Evolutionary conservation across 2,797 vertebrate species (phyloP).

Genomic region (Ctenopoma multispine): DNA sequence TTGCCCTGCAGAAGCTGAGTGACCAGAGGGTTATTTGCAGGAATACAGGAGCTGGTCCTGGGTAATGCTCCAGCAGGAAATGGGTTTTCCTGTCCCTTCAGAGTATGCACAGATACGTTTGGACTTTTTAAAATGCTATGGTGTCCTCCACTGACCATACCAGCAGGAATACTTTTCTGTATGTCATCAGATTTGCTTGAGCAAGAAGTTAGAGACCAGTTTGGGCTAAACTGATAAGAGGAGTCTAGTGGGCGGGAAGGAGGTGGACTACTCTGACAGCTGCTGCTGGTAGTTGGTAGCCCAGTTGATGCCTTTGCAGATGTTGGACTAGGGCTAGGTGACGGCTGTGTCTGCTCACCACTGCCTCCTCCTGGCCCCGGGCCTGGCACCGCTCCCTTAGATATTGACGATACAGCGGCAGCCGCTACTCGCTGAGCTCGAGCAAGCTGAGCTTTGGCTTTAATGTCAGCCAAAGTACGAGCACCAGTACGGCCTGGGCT

Average conservation of each 20-base stretch:
- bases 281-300: constrained; percentile 64
- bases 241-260: constrained; percentile 49
- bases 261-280: constrained; percentile 55
- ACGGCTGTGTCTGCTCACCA: constrained; percentile 56
- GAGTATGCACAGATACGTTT: constrained; percentile 52
- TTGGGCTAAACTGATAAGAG: constrained; percentile 44
- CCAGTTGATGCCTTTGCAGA: constrained; percentile 83
- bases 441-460: constrained; percentile 95
- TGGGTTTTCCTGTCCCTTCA: constrained; percentile 72
- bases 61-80: constrained; percentile 60
- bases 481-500: constrained; percentile 93
- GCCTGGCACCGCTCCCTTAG: constrained; percentile 83
- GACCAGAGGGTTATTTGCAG: constrained; percentile 95
- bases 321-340: constrained; percentile 79
- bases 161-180: constrained; percentile 27
- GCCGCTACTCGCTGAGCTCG: constrained; percentile 92
- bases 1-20: constrained; percentile 95
- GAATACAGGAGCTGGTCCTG: constrained; percentile 86
- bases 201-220: constrained; percentile 41
- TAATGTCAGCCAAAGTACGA: constrained; percentile 97
- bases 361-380: constrained; percentile 87
- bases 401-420: constrained; percentile 77
- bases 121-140: constrained; percentile 32
- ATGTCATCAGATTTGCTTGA: constrained; percentile 56
- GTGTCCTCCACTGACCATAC: constrained; percentile 2